Base-by-base conservation (phyloP, 2,888 invertebrate genomes). In the Acrobasis suavella region DNA sequence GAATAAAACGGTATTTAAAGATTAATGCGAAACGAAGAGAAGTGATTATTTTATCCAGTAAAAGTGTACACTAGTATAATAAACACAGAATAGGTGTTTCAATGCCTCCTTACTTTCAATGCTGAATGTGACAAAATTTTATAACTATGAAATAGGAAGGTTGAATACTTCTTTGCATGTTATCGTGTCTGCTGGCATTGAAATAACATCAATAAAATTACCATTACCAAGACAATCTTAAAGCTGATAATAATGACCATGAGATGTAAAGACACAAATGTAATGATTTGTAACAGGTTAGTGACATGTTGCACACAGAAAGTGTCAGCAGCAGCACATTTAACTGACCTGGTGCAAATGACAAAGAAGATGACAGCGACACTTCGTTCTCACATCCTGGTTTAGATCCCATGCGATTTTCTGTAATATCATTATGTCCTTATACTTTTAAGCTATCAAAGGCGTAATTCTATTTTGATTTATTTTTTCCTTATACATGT, bases 331-430 rank as follows among this genome's bases (percentile, higher is more conserved):
- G 87, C 83, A 81, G 85, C 87, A 91, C 90, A 91, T 86, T 80
- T 71, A 91, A 92, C 93, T 92, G 88, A 93, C 93, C 93, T 92
- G 92, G 90, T 77, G 89, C 85, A 87, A 91, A 92, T 74, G 92
- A 87, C 81, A 92, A 91, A 84, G 92, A 83, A 82, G 91, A 83
- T 83, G 92, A 83, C 91, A 92, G 89, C 87, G 88, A 89, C 87
- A 92, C 86, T 86, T 92, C 92, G 75, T 86, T 90, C 86, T 92
- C 92, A 82, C 85, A 88, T 85, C 88, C 92, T 77, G 86, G 84
- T 87, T 87, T 92, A 87, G 83, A 82, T 81, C 89, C 92, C 91
- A 92, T 89, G 86, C 92, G 92, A 91, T 87, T 88, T 73, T 93
- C 93, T 93, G 93, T 77, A 93, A 93, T 88, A 82, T 86, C 80